These are phyloP conservation scores for Arenaria interpres DNA, from an alignment of 2,113 vertebrate genomes.

Conservation along the genomic window DNA sequence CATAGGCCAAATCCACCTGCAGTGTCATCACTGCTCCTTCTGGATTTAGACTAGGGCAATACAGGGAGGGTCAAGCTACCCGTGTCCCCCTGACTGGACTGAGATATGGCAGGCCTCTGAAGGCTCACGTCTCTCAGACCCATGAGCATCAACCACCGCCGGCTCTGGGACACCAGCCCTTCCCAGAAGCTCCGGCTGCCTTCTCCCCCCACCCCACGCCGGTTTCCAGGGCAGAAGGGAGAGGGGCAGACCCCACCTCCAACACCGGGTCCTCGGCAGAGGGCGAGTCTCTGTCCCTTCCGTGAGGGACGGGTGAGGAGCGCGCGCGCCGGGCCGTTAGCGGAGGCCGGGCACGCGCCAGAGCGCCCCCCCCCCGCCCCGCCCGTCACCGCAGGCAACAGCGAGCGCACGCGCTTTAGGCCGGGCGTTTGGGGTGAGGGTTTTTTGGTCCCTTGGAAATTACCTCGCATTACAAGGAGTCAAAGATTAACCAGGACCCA, in stretches of 20 bases:
- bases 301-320: too few relatives aligned
- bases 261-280: not conserved
- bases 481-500: not conserved
- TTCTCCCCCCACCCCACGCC: too few relatives aligned
- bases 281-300: not conserved
- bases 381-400: too few relatives aligned
- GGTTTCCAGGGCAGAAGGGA: not conserved
- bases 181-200: not conserved
- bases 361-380: too few relatives aligned
- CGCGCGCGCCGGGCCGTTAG: too few relatives aligned
- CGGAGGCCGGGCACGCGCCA: too few relatives aligned
- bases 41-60: not conserved
- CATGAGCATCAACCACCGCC: fast-evolving
- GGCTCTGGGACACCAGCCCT: not conserved
- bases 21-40: not conserved
- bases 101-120: fast-evolving
- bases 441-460: not conserved
- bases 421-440: too few relatives aligned
- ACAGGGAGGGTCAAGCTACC: too few relatives aligned
- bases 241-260: not conserved
- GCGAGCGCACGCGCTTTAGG: fast-evolving
- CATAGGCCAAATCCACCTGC: not conserved
- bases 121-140: too few relatives aligned
- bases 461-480: not conserved
- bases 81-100: too few relatives aligned